A percentile compares a stretch with the other conserved stretches of the same genome.
Evolutionary conservation across 2,888 invertebrate species (phyloP).

Genomic region (Noctua fimbriata): DNA sequence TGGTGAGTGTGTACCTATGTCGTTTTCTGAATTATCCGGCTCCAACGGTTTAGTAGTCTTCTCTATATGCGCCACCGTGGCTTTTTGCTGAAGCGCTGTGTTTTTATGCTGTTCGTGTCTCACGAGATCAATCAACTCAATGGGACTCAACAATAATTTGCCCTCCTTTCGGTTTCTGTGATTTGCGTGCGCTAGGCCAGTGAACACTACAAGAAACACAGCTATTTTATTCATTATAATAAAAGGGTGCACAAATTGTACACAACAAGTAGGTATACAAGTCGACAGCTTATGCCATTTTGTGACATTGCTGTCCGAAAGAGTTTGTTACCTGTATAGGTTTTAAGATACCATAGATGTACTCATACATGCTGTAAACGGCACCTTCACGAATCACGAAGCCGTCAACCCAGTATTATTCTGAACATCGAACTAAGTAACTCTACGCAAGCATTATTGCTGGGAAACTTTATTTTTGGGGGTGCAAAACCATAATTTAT

Average conservation of each 20-base stretch:
- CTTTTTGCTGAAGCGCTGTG: conserved; percentile 11
- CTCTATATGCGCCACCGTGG: conserved; percentile 5
- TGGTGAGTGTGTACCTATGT: conserved; percentile 39
- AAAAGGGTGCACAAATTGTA: background rate
- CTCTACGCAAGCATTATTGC: too few species aligned
- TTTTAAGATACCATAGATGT: background rate
- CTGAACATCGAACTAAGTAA: too few species aligned
- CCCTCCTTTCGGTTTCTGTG: conserved; percentile 65
- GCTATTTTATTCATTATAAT: conserved; percentile 40
- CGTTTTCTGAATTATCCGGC: conserved; percentile 41
- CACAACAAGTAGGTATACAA: background rate
- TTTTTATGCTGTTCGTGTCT: conserved; percentile 69
- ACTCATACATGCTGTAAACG: background rate
- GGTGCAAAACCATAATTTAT: too few species aligned
- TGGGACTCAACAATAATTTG: conserved; percentile 72
- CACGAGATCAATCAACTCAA: conserved; percentile 76
- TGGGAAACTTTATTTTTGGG: too few species aligned
- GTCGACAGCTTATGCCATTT: background rate
- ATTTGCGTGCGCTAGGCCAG: conserved; percentile 39
- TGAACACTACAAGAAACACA: conserved; percentile 36
- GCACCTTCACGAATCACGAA: too few species aligned
- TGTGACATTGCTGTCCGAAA: background rate
- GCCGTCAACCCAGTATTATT: too few species aligned
- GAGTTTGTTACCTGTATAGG: background rate
- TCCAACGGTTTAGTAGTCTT: conserved; percentile 41